These are phyloP conservation scores for Psylliodes chrysocephalus DNA, from an alignment of 2,888 invertebrate genomes.

Conservation along the genomic window DNA sequence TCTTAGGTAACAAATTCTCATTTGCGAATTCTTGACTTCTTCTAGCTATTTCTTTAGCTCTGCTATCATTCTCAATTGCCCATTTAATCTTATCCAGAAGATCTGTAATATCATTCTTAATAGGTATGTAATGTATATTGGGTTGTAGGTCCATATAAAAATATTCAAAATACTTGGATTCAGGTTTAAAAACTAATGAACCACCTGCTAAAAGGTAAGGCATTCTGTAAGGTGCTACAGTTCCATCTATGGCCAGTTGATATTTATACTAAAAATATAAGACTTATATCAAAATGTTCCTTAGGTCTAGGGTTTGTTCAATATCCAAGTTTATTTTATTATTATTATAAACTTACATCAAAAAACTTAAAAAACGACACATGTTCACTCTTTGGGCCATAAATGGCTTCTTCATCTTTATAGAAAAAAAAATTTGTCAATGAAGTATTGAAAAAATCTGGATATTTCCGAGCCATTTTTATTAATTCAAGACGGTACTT, in stretches of 20 bases:
- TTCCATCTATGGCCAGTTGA: constrained; percentile 93
- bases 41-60: constrained; percentile 73
- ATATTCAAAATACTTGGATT: constrained; percentile 94
- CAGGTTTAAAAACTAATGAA: constrained; percentile 89
- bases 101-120: constrained; percentile 83
- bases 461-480: constrained; percentile 77
- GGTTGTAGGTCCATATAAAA: constrained; percentile 84
- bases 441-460: constrained; percentile 88
- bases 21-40: constrained; percentile 78
- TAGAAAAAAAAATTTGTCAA: constrained; percentile 98
- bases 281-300: too few relatives aligned
- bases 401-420: constrained; percentile 81
- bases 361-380: constrained; percentile 95
- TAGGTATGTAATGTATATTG: constrained; percentile 84
- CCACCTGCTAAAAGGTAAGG: constrained; percentile 92
- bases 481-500: constrained; percentile 84
- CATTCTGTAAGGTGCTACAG: constrained; percentile 94
- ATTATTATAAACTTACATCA: constrained; percentile 77
- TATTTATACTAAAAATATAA: constrained; percentile 90
- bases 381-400: constrained; percentile 86
- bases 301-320: too few relatives aligned
- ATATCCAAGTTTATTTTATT: too few relatives aligned
- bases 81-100: constrained; percentile 81
- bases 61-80: constrained; percentile 78
- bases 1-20: constrained; percentile 81